phyloP scores from a whole-genome alignment of 2,888 invertebrate species.

The Pristionchus arcanus region DNA sequence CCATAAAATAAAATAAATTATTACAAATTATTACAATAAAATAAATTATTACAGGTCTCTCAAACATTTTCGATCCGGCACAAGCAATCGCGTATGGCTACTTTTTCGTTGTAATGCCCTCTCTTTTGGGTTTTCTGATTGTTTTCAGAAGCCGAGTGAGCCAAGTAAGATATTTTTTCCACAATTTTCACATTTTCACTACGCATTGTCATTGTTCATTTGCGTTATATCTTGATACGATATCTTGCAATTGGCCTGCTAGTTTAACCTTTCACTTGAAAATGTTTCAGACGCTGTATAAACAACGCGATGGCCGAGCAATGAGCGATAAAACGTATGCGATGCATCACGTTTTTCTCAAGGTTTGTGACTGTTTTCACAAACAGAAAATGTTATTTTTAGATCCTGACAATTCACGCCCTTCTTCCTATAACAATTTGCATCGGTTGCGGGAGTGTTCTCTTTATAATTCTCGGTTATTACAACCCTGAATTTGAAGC shows the following conservation, averaged over 20 bases:
- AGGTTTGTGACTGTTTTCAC: background rate
- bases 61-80: background rate
- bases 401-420: constrained; percentile 14
- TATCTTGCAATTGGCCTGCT: too few relatives aligned
- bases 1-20: background rate
- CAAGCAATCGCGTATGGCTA: background rate
- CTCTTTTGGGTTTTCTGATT: background rate
- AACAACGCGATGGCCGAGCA: background rate
- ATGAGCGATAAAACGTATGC: constrained; percentile 4
- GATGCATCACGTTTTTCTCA: constrained; percentile 14
- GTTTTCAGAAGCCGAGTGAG: background rate
- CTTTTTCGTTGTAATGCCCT: background rate
- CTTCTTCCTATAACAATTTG: background rate
- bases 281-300: background rate
- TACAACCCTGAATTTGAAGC: background rate
- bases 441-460: background rate
- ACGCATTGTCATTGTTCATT: too few relatives aligned
- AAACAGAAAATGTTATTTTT: background rate
- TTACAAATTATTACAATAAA: background rate
- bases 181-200: too few relatives aligned
- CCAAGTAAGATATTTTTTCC: background rate
- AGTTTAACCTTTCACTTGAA: too few relatives aligned
- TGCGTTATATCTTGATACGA: too few relatives aligned
- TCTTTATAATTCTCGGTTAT: background rate
- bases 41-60: background rate